These are phyloP conservation scores for Sisyra nigra DNA, from an alignment of 2,888 invertebrate species.

Conservation along the genomic window DNA sequence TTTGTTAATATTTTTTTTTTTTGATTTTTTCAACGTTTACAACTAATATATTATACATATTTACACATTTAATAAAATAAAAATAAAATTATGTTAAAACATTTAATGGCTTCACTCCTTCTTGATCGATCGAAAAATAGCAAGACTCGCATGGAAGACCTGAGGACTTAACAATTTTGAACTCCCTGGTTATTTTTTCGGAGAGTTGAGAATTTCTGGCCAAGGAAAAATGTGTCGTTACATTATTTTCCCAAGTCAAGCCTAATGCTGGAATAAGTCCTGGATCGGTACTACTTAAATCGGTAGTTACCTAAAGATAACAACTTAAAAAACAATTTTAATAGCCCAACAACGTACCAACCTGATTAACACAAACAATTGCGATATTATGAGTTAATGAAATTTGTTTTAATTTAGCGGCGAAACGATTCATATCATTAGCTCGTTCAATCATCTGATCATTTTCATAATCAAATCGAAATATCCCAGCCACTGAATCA, in stretches of 20 bases:
- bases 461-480: constrained; percentile 35
- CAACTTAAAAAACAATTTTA: constrained; percentile 9
- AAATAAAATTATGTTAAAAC: neutral
- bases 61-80: neutral
- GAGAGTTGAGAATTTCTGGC: constrained; percentile 15
- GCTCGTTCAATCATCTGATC: constrained; percentile 31
- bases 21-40: neutral
- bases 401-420: constrained; percentile 35
- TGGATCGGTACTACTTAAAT: constrained; percentile 19
- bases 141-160: constrained; percentile 26
- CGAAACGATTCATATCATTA: constrained; percentile 37
- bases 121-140: neutral
- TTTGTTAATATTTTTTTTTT: neutral
- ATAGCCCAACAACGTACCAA: constrained; percentile 18
- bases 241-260: constrained; percentile 46
- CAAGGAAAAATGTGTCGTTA: constrained; percentile 39
- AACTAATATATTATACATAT: too few species aligned
- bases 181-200: constrained; percentile 20
- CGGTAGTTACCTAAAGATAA: constrained; percentile 22
- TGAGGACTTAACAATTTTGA: constrained; percentile 40
- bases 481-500: constrained; percentile 60
- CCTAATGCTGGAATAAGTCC: constrained; percentile 39
- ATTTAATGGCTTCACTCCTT: neutral
- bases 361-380: constrained; percentile 58
- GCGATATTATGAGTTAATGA: constrained; percentile 35